Base-by-base conservation (phyloP, 2,797 vertebrate genomes). In the Nannoperca obscura region DNA sequence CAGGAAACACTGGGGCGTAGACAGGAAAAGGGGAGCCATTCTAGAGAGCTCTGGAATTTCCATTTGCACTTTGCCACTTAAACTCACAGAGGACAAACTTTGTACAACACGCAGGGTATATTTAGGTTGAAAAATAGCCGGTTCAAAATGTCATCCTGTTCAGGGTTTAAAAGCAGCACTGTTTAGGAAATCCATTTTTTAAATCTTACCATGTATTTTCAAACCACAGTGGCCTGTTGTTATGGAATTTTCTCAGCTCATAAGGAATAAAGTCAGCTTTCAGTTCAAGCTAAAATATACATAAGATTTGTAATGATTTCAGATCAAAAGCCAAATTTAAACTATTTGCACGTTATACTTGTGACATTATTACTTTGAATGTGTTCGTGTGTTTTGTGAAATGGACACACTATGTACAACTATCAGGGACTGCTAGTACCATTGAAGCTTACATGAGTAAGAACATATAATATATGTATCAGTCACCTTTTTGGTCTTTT, bases 1-100 rank as follows among this genome's bases (percentile, higher is more conserved):
- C 93, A 95, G 94, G 94, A 95, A 95, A 88, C 90, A 87, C 71
- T 60, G 84, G 93, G 95, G 94, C 86, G 93, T 92, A 83, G 91
- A 78, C 95, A 94, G 95, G 95, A 96, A 95, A 91, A 84, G 87
- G 86, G 81, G 87, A 89, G 90, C 88, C 85, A 62, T 89, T 93
- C 88, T 88, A 84, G 78, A 79, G 2, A 92, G 86, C 81, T 32
- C 71, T 92, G 93, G 93, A 95, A 95, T 94, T 92, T 93, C 93
- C 91, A 94, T 90, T 89, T 91, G 84, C 86, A 77, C 72, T 91
- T 90, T 91, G 76, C 85, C 87, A 72, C 86, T 87, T 76, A 27
- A 86, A 81, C 76, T 88, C 82, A 87, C 84, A 90, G 81, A 88
- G 88, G 74, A 82, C 77, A 82, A 76, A 86, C 72, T 82, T 59